Evolutionary conservation across 2,888 invertebrate genomes (phyloP).

Genomic region (Disparrhopalites patrizii): DNA sequence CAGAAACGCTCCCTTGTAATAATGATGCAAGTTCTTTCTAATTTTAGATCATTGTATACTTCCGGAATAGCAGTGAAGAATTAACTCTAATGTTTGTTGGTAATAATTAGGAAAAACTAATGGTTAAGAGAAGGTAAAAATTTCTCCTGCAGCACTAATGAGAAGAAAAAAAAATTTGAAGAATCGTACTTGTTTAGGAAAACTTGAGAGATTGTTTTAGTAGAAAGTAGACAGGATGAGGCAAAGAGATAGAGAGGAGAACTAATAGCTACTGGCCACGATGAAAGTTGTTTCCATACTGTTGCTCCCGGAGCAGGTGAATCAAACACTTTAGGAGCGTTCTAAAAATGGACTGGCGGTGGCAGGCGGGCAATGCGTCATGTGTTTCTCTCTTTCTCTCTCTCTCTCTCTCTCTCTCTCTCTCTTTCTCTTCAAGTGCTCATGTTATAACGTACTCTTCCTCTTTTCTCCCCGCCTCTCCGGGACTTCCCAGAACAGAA

Average conservation of each 20-base stretch:
- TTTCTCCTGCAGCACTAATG: too few relatives aligned
- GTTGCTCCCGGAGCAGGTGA: constrained; percentile 37
- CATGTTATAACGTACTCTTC: background rate
- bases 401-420: background rate
- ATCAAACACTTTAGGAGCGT: constrained; percentile 20
- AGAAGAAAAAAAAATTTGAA: too few relatives aligned
- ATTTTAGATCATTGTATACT: too few relatives aligned
- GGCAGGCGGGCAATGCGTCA: constrained; percentile 24
- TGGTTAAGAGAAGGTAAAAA: too few relatives aligned
- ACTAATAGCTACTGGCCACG: constrained; percentile 12
- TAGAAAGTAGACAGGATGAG: too few relatives aligned
- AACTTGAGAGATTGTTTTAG: too few relatives aligned
- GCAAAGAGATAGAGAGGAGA: background rate
- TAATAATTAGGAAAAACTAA: too few relatives aligned
- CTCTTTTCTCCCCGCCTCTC: background rate
- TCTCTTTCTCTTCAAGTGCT: background rate
- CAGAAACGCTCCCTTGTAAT: too few relatives aligned
- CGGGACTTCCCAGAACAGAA: background rate
- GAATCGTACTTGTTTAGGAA: too few relatives aligned
- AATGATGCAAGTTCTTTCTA: too few relatives aligned
- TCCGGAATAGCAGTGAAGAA: too few relatives aligned
- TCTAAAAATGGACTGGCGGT: constrained; percentile 21
- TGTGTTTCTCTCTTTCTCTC: constrained; percentile 5
- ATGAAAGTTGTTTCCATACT: constrained; percentile 40
- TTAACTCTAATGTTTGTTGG: too few relatives aligned